phyloP scores from a whole-genome alignment of 2,113 vertebrate genomes.

The Lepisosteus oculatus region DNA sequence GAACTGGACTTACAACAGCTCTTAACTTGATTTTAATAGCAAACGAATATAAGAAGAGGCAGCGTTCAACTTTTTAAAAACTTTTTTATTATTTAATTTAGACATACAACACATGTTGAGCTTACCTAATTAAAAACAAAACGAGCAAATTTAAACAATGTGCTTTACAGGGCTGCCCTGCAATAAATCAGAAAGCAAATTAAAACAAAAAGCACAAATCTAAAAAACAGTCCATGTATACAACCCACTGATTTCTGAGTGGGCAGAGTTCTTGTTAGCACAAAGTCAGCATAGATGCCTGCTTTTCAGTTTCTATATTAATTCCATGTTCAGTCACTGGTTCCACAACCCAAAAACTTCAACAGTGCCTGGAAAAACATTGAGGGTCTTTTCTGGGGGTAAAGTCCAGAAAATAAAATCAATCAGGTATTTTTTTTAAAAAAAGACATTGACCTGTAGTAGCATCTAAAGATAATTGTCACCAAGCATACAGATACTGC shows the following conservation, averaged over 20 bases:
- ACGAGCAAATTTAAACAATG: too few relatives aligned
- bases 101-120: too few relatives aligned
- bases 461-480: slow-evolving; percentile 1
- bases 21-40: too few relatives aligned
- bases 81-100: too few relatives aligned
- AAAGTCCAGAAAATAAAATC: not conserved
- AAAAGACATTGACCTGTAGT: not conserved
- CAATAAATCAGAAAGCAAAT: not conserved
- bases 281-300: not conserved
- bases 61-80: too few relatives aligned
- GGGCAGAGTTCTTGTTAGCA: not conserved
- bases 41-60: too few relatives aligned
- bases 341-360: not conserved
- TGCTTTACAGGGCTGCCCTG: too few relatives aligned
- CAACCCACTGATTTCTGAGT: not conserved
- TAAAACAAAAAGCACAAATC: not conserved
- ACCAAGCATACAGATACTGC: not conserved
- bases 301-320: not conserved
- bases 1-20: not conserved
- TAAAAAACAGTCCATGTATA: not conserved
- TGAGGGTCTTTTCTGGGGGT: not conserved
- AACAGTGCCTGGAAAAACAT: not conserved
- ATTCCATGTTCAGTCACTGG: not conserved
- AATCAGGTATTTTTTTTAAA: not conserved
- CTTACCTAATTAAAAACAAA: too few relatives aligned